These are phyloP conservation scores for Aphidius gifuensis DNA, from an alignment of 1,140 invertebrate species.

Conservation along the genomic window DNA sequence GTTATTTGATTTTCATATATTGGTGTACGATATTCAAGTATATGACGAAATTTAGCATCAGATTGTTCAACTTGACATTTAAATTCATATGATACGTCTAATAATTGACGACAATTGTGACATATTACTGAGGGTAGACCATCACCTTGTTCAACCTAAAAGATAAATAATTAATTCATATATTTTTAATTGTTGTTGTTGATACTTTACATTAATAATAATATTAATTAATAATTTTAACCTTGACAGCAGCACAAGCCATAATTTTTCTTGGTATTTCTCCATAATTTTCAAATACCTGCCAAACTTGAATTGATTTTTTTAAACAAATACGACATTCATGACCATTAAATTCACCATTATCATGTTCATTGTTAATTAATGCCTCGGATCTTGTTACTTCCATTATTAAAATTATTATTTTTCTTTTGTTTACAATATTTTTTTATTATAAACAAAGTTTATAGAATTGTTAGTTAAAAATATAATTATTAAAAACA, in stretches of 20 bases:
- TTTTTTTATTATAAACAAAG: too few species aligned
- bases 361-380: conserved; percentile 1
- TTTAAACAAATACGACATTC: conserved; percentile 41
- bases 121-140: conserved; percentile 51
- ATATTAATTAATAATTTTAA: conserved; percentile 31
- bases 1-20: conserved; percentile 8
- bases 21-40: conserved; percentile 22
- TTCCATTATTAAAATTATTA: too few species aligned
- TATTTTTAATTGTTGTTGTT: background rate
- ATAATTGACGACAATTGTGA: conserved; percentile 41
- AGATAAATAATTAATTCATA: conserved; percentile 18
- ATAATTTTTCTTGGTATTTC: conserved; percentile 40
- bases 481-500: too few species aligned
- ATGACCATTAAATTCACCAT: conserved; percentile 15
- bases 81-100: conserved; percentile 50
- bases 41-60: conserved; percentile 39
- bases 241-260: conserved; percentile 46
- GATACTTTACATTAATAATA: background rate
- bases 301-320: conserved; percentile 30
- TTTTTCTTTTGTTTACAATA: too few species aligned
- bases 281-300: conserved; percentile 35
- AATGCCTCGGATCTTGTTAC: too few species aligned
- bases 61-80: conserved; percentile 50
- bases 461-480: too few species aligned
- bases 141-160: conserved; percentile 49